These are phyloP conservation scores for Lithobates sylvaticus DNA, from an alignment of 2,797 vertebrate species.

Conservation along the genomic window DNA sequence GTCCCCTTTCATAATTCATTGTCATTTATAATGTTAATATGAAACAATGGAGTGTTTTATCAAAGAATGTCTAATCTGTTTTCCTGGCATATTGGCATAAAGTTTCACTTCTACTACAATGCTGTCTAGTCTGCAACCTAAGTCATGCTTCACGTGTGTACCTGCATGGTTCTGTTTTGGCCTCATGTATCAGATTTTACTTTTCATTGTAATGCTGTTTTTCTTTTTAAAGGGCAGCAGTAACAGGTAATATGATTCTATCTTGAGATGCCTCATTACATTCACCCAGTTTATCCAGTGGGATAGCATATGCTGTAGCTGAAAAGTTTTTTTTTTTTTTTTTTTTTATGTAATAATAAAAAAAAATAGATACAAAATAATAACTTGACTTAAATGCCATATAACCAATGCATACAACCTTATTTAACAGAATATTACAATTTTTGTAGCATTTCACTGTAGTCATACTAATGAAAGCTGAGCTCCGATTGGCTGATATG, in stretches of 20 bases:
- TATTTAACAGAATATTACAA: neutral
- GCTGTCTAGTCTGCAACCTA: neutral
- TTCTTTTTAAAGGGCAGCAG: conserved; percentile 27
- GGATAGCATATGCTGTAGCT: neutral
- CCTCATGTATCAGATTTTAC: neutral
- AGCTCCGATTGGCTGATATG: too few species aligned
- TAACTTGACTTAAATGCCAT: neutral
- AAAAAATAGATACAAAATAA: neutral
- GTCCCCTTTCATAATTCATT: too few species aligned
- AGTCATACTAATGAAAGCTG: too few species aligned
- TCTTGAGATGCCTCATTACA: conserved; percentile 14
- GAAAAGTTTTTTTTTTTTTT: neutral
- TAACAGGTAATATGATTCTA: conserved; percentile 42
- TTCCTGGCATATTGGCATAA: neutral
- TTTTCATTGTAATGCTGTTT: conserved; percentile 9
- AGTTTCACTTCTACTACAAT: neutral
- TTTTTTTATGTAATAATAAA: neutral
- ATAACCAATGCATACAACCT: neutral
- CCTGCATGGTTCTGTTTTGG: neutral
- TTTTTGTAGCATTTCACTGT: too few species aligned
- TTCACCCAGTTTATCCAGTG: neutral
- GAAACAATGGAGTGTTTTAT: neutral
- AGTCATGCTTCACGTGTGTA: neutral
- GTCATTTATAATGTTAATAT: too few species aligned
- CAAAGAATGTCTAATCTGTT: neutral